Percentiles rank a stretch among this genome's conserved stretches.
Evolutionary conservation across 1,140 invertebrate genomes (phyloP).

Genomic region (Heliconius congener): DNA sequence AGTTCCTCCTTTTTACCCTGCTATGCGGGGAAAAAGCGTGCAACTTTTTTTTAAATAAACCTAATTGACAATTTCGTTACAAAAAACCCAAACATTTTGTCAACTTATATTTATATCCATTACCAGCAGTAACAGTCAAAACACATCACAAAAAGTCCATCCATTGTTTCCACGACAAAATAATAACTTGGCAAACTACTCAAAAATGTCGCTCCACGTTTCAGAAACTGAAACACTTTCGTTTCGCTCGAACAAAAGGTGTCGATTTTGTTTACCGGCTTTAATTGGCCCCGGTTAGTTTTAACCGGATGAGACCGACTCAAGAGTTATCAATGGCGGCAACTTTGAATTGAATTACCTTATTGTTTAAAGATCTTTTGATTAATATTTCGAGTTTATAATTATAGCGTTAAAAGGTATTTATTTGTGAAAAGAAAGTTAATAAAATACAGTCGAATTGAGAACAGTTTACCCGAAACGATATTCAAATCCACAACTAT

Average conservation of each 20-base stretch:
- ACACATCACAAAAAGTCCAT: neutral
- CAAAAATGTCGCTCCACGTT: neutral
- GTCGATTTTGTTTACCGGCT: constrained; percentile 35
- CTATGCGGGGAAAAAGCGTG: no score
- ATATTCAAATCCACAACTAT: no score
- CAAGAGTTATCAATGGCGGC: constrained; percentile 29
- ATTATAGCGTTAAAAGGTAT: neutral
- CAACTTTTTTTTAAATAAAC: no score
- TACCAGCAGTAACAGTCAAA: neutral
- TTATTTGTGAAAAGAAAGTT: no score
- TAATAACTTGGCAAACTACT: neutral
- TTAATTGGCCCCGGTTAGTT: constrained; percentile 47
- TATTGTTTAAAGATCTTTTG: constrained; percentile 21
- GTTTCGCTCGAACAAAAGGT: constrained; percentile 8
- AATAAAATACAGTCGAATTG: no score
- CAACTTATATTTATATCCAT: neutral
- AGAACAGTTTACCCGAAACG: no score
- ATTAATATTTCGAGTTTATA: neutral
- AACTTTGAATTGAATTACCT: constrained; percentile 22
- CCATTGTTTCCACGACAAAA: neutral
- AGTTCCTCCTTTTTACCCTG: no score
- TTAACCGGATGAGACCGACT: constrained; percentile 42
- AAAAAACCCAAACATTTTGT: neutral
- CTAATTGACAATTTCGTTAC: no score
- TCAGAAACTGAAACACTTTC: neutral